phyloP scores from a whole-genome alignment of 2,797 vertebrate genomes.

The Falco novaeseelandiae region DNA sequence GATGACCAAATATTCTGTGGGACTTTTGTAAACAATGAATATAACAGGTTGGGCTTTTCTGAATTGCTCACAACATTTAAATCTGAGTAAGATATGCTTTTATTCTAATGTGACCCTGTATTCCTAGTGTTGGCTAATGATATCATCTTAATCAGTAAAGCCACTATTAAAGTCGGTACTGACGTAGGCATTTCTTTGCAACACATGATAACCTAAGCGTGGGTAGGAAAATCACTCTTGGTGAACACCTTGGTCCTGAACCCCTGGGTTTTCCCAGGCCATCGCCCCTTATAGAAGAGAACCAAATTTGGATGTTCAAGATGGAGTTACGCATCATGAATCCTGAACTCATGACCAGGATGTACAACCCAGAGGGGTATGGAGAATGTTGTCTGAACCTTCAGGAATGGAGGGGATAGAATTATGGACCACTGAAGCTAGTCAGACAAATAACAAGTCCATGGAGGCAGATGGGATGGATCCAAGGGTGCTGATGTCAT shows the following conservation, averaged over 20 bases:
- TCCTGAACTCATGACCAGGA: not conserved
- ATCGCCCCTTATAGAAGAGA: not conserved
- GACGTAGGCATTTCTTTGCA: not conserved
- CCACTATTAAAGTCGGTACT: not conserved
- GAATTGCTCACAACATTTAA: not conserved
- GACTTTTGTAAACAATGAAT: not conserved
- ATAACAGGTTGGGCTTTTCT: not conserved
- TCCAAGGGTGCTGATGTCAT: not conserved
- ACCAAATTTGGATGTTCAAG: not conserved
- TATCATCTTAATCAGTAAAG: not conserved
- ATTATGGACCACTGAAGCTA: not conserved
- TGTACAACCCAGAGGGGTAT: rapidly evolving
- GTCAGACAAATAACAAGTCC: not conserved
- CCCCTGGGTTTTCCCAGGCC: not conserved
- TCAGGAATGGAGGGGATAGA: not conserved
- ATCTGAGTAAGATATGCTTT: not conserved
- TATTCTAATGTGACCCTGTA: not conserved
- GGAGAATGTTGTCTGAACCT: not conserved
- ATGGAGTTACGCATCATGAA: not conserved
- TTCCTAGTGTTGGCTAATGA: not conserved
- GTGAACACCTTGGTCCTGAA: not conserved
- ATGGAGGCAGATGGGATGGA: not conserved
- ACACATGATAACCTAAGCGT: not conserved
- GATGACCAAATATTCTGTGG: not conserved
- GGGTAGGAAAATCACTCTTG: not conserved